Conservation (phyloP, 2,113 vertebrate species). For the Hydrolagus affinis region DNA sequence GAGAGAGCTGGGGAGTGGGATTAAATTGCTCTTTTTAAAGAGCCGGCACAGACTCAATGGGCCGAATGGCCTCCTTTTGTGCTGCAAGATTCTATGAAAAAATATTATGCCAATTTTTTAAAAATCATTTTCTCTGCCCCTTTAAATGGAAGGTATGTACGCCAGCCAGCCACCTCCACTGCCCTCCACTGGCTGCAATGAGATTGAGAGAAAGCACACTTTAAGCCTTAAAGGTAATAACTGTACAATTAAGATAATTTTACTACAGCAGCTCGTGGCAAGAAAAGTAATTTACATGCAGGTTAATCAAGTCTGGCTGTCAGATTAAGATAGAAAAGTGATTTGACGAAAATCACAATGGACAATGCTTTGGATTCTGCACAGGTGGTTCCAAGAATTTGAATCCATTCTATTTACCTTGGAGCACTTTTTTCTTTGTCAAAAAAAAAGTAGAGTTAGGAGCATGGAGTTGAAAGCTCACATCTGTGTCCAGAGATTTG, state of each 20-base stretch:
- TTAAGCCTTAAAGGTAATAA: conserved; percentile 64
- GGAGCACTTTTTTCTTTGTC: conserved; percentile 8
- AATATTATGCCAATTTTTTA: too few relatives aligned
- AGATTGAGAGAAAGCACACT: conserved; percentile 15
- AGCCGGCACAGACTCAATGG: too few relatives aligned
- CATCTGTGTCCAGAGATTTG: conserved; percentile 28
- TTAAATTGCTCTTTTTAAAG: too few relatives aligned
- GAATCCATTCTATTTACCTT: not conserved
- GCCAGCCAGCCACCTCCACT: not conserved
- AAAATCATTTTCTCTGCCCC: not conserved
- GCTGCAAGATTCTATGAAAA: too few relatives aligned
- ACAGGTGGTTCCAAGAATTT: conserved; percentile 50
- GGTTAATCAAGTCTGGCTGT: conserved; percentile 67
- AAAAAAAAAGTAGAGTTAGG: not conserved
- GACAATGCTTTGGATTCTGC: conserved; percentile 55
- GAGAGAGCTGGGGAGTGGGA: too few relatives aligned
- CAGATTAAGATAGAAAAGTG: conserved; percentile 71
- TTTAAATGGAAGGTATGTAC: not conserved
- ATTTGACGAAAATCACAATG: conserved; percentile 66
- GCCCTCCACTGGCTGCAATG: not conserved
- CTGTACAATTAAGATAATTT: conserved; percentile 77
- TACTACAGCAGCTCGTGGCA: conserved; percentile 61
- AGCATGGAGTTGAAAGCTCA: conserved; percentile 6
- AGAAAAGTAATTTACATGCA: conserved; percentile 68
- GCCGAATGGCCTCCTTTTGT: too few relatives aligned